Base-by-base conservation (phyloP, 2,888 invertebrate species). In the Microdon myrmicae region DNA sequence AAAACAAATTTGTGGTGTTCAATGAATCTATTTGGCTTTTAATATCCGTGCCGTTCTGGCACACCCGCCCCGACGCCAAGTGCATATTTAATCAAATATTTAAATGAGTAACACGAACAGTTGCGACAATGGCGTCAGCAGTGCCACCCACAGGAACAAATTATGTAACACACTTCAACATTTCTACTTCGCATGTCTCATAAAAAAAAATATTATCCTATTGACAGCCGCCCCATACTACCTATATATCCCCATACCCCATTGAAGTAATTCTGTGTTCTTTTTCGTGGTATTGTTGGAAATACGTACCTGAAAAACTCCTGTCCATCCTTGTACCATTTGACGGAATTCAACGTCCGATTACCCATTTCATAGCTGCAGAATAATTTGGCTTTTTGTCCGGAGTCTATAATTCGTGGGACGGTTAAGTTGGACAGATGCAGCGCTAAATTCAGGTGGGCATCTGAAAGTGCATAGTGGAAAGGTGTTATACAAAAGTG, bases 351-450 rank as follows among this genome's bases (percentile, higher is more conserved):
- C 60, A 80, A 72, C 22, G 77, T 79, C 68, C 79, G 77, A 70
- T 75, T 76, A 68, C 78, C 77, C 76, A 80, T 79, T 70, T 79
- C 77, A 68, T 79, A 80, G 71, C 79, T 79, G 72, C 80, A 80
- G 67, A 77, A 78, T 53, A 80, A 72, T 70, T 75, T 79, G 48
- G 77, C 79, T 69, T 72, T 75, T 68, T 79, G 78, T 66, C 78
- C 71, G 59, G 75, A 77, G 75, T 80, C 80, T 68, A 79, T 80
- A 68, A 79, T 76, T 69, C 75, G 74, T 68, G 80, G 80, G 64
- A 80, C 80, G 71, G 76, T 76, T 54, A 80, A 76, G 70, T 72
- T 78, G 39, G 79, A 74, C 26, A 80, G 73, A 69, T 73, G 73
- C 56, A 80, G 69, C 54, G 77, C 78, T 64, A 74, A 72, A 68